Evolutionary conservation across 1,140 invertebrate species (phyloP), one percentile per base, ranked within the genome.

Genomic region (Drosophila athabasca): DNA sequence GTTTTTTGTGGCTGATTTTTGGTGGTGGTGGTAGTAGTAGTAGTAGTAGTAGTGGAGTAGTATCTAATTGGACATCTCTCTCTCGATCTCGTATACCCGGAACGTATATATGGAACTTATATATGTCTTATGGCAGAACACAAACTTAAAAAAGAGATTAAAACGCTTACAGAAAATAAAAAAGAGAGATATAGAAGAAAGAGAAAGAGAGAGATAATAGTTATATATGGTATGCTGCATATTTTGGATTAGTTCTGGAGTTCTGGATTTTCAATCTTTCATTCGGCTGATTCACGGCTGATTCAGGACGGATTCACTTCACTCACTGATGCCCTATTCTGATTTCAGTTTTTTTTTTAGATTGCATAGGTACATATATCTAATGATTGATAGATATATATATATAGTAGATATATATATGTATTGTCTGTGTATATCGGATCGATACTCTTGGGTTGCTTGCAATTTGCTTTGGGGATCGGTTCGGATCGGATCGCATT

Each of bases 121-220:
- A 59, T 39, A 61, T 59, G 71, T 76, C 57, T 75, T 81, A 78
- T 52, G 74, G 78, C 77, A 78, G 62, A 87, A 81, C 46, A 39
- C 35, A 85, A 85, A 84, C 81, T 69, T 80, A 76, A 78, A 55
- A 55, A 67, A 55, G 61, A 71, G 69, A 64, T 39, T 57, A 76
- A 77, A 76, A 78, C 70, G 70, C 75, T 79, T 83, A 87, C 79
- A 70, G 83, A 62, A 87, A 83, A 73, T 68, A 79, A 79, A 79
- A 79, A 84, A 84, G 54, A 87, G 67, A 85, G 62, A 85, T 77
- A 84, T 84, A 83, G 75, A 83, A 79, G 65, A 76, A 61, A 83
- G 70, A 83, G 79, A 83, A 70, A 85, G 83, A 85, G 78, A 85
- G 82, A 85, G 79, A 85, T 68, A 87, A 85, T 75, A 85, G 82